phyloP scores from a whole-genome alignment of 2,797 vertebrate genomes.

The Philypnodon macrostomus region DNA sequence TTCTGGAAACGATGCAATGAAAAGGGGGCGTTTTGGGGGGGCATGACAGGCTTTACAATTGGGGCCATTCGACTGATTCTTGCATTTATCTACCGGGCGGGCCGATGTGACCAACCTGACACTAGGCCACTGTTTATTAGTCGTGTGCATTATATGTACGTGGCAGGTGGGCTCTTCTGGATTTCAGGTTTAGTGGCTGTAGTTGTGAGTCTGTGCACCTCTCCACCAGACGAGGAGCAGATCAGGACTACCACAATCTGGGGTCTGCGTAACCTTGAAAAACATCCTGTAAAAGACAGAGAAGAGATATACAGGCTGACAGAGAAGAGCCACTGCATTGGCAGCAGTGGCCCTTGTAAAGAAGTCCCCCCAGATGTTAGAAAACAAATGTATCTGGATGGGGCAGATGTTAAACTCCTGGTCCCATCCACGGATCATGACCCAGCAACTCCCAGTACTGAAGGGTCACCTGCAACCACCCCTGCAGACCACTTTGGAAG shows the following conservation, averaged over 20 bases:
- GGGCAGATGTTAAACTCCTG: constrained; percentile 84
- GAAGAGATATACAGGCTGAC: constrained; percentile 72
- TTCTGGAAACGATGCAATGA: constrained; percentile 98
- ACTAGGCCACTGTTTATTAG: constrained; percentile 86
- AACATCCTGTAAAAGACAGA: constrained; percentile 52
- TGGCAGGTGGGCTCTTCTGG: constrained; percentile 93
- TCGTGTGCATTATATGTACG: constrained; percentile 94
- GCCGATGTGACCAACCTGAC: constrained; percentile 89
- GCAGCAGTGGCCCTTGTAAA: constrained; percentile 62
- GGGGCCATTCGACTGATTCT: constrained; percentile 84
- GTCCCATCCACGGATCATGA: constrained; percentile 78
- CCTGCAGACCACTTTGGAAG: constrained; percentile 82
- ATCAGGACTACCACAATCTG: constrained; percentile 88
- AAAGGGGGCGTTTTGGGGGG: constrained; percentile 93
- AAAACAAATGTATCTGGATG: constrained; percentile 76
- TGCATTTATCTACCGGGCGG: constrained; percentile 89
- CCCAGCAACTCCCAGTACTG: constrained; percentile 78
- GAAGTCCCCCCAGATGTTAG: constrained; percentile 73
- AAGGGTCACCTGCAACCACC: constrained; percentile 83
- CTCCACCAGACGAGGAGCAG: constrained; percentile 85
- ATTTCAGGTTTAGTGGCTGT: constrained; percentile 86
- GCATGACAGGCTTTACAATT: constrained; percentile 87
- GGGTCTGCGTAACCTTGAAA: constrained; percentile 77
- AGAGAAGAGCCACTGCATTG: constrained; percentile 69
- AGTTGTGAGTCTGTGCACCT: constrained; percentile 87